Evolutionary conservation across 2,888 invertebrate species (phyloP).

Genomic region (Rambutsinella grinnellia): DNA sequence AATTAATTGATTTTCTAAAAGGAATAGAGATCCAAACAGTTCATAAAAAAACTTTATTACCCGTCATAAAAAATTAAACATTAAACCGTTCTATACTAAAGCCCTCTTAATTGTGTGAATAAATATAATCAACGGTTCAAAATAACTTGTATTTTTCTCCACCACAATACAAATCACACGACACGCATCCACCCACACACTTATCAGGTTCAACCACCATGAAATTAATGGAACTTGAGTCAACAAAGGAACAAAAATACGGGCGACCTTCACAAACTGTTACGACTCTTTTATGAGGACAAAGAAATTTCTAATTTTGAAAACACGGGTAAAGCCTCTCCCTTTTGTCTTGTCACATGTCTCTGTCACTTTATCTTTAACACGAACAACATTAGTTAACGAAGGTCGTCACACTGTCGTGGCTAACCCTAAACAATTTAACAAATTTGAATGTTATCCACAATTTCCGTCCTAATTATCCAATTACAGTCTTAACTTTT

Average conservation of each 20-base stretch:
- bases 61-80: too few relatives aligned
- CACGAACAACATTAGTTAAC: too few relatives aligned
- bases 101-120: too few relatives aligned
- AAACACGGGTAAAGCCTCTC: background rate
- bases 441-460: constrained; percentile 7
- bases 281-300: too few relatives aligned
- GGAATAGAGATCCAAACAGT: too few relatives aligned
- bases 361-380: too few relatives aligned
- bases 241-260: background rate
- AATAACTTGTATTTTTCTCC: too few relatives aligned
- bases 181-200: background rate
- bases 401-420: constrained; percentile 39
- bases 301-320: background rate
- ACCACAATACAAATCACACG: too few relatives aligned
- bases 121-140: too few relatives aligned
- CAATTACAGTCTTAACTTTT: constrained; percentile 11
- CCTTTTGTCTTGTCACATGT: background rate
- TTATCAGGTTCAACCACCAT: background rate
- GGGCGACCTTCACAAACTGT: constrained; percentile 35
- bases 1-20: too few relatives aligned
- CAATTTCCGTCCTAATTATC: constrained; percentile 36
- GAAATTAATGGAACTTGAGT: background rate
- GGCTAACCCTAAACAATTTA: constrained; percentile 12
- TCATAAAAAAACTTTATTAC: too few relatives aligned
- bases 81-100: too few relatives aligned